phyloP scores from a whole-genome alignment of 2,113 vertebrate genomes.

The Balaeniceps rex region DNA sequence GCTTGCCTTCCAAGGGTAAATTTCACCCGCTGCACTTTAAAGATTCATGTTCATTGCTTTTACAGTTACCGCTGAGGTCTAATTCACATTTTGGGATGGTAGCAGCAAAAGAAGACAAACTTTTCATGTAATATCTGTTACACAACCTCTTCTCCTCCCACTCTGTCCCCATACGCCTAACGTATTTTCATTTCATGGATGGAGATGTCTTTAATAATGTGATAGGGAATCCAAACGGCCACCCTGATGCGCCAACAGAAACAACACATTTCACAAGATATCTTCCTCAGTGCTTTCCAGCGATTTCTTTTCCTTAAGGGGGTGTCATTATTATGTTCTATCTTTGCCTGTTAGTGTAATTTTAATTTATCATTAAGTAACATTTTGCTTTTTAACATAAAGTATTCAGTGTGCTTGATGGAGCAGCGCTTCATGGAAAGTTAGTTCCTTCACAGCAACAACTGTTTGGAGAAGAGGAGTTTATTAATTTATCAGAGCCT shows the following conservation, averaged over 20 bases:
- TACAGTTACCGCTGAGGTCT: constrained; percentile 45
- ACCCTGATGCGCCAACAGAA: constrained; percentile 60
- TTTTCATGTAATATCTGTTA: constrained; percentile 42
- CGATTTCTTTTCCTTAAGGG: constrained; percentile 73
- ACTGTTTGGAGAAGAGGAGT: constrained; percentile 81
- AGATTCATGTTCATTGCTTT: constrained; percentile 26
- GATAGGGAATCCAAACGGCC: constrained; percentile 66
- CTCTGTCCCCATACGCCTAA: not conserved
- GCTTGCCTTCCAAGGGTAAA: not conserved
- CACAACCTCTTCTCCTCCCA: constrained; percentile 1
- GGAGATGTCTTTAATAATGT: constrained; percentile 67
- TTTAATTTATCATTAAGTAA: constrained; percentile 83
- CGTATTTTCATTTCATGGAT: constrained; percentile 69
- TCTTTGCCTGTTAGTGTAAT: constrained; percentile 72
- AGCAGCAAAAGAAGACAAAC: constrained; percentile 30
- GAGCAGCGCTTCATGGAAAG: constrained; percentile 76
- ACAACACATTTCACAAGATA: constrained; percentile 71
- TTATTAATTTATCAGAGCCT: constrained; percentile 88
- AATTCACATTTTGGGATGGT: constrained; percentile 56
- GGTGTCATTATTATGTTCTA: constrained; percentile 70
- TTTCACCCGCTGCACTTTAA: constrained; percentile 7
- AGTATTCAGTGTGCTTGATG: constrained; percentile 80
- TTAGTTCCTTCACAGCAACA: constrained; percentile 78
- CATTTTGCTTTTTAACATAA: constrained; percentile 82
- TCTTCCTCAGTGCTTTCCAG: constrained; percentile 63